Evolutionary conservation across 2,888 invertebrate genomes (phyloP).

Genomic region (Octonoba sinensis): DNA sequence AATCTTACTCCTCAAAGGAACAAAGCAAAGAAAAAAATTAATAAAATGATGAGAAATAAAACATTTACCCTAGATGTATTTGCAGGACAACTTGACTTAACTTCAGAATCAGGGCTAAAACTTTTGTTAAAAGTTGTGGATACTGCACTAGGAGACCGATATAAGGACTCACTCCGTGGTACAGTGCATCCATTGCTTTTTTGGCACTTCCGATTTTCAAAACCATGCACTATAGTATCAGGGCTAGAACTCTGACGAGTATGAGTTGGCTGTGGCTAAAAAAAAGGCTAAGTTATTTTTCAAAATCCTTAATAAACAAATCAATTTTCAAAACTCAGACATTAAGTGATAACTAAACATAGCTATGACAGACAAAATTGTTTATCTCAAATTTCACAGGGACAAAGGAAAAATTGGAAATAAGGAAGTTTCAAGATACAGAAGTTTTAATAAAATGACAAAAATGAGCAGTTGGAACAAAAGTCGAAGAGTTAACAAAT

Average conservation of each 20-base stretch:
- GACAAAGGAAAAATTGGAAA: too few species aligned
- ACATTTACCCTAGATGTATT: constrained; percentile 26
- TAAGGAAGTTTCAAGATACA: too few species aligned
- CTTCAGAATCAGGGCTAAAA: constrained; percentile 32
- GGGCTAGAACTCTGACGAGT: constrained; percentile 67
- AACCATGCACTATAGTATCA: constrained; percentile 66
- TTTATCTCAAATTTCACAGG: too few species aligned
- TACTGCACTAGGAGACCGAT: constrained; percentile 44
- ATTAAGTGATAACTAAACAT: too few species aligned
- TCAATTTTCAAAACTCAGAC: too few species aligned
- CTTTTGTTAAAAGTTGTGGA: constrained; percentile 30
- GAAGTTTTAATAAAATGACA: too few species aligned
- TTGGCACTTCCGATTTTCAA: constrained; percentile 63
- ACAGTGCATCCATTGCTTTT: constrained; percentile 45
- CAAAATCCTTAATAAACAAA: too few species aligned
- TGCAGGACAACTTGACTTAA: constrained; percentile 11
- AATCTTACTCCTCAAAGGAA: too few species aligned
- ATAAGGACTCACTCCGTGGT: constrained; percentile 54
- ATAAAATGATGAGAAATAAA: not conserved
- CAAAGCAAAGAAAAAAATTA: too few species aligned
- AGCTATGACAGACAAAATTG: too few species aligned
- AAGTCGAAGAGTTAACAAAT: too few species aligned
- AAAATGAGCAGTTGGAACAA: too few species aligned
- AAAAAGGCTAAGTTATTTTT: not conserved
- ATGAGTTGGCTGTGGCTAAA: constrained; percentile 65